Evolutionary conservation across 2,113 vertebrate species (phyloP), one percentile per base, ranked within the genome.

Genomic region (Triplophysa rosa): DNA sequence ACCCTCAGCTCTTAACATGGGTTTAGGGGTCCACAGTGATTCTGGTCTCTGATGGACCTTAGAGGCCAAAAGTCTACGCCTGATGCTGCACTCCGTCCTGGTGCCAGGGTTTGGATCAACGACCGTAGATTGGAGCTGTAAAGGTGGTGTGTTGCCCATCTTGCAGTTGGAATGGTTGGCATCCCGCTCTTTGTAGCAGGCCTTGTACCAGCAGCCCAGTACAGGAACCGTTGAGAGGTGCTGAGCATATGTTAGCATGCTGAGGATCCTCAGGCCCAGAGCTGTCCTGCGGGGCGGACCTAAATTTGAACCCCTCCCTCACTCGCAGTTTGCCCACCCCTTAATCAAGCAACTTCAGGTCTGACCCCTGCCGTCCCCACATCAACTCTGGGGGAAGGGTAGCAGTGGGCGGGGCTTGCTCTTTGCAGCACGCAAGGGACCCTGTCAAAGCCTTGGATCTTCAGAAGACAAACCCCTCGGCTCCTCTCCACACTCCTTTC

Each of bases 11-110:
- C 88, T 89, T 0, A 88, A 87, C 84, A 90, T 37, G 0, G 87
- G 91, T 92, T 95, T 95, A 87, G 93, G 92, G 54, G 91, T 93
- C 95, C 94, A 96, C 69, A 95, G 91, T 67, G 92, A 91, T 81
- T 82, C 89, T 33, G 87, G 89, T 0, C 90, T 94, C 89, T 92
- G 94, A 80, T 91, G 93, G 87, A 91, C 89, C 84, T 91, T 92
- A 62, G 88, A 79, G 0, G 89, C 90, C 68, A 94, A 89, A 23
- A 94, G 90, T 58, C 92, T 93, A 83, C 91, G 94, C 74, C 86
- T 91, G 64, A 94, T 83, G 84, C 87, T 89, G 59, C 91, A 81
- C 0, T 92, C 90, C 0, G 78, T 49, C 82, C 80, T 86, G 8
- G 42, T 77, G 59, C 82, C 21, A 3, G 85, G 73, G 77, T 77